A percentile compares a stretch with the other conserved stretches of the same genome.
phyloP scores from a whole-genome alignment of 1,140 invertebrate genomes.

The Drosophila gunungcola region DNA sequence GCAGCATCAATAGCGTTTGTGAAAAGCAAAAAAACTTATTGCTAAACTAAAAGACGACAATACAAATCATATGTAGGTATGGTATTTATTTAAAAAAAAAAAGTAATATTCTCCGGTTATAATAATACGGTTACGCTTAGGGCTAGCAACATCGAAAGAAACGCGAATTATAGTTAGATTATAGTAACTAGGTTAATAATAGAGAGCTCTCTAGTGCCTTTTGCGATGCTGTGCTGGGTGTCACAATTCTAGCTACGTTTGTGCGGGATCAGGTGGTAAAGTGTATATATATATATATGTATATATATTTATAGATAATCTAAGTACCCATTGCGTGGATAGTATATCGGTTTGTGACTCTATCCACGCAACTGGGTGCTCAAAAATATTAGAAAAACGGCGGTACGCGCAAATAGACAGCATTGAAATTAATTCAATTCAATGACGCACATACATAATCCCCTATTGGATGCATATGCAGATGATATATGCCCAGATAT shows the following conservation, averaged over 20 bases:
- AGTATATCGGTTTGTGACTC: background rate
- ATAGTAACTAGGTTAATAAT: slow-evolving; percentile 12
- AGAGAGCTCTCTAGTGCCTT: slow-evolving; percentile 32
- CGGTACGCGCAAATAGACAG: slow-evolving; percentile 76
- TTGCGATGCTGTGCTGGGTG: slow-evolving; percentile 41
- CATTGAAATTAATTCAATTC: slow-evolving; percentile 68
- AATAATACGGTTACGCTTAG: slow-evolving; percentile 45
- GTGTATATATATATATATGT: slow-evolving; percentile 17
- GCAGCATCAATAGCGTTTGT: background rate
- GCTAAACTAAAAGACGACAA: background rate
- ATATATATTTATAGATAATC: slow-evolving; percentile 9
- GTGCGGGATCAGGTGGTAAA: slow-evolving; percentile 19
- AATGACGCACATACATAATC: slow-evolving; percentile 23
- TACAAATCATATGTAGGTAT: slow-evolving; percentile 6
- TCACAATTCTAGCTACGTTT: slow-evolving; percentile 13
- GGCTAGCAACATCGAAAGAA: slow-evolving; percentile 29
- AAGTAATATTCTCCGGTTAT: slow-evolving; percentile 41
- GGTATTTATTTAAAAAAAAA: slow-evolving; percentile 55
- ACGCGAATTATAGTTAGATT: slow-evolving; percentile 26
- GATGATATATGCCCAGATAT: slow-evolving; percentile 2
- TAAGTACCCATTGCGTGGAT: slow-evolving; percentile 47
- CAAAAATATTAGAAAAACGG: slow-evolving; percentile 70
- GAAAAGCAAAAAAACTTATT: background rate
- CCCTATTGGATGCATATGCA: slow-evolving; percentile 4
- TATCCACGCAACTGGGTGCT: slow-evolving; percentile 31